Base-by-base conservation (phyloP, 2,113 vertebrate genomes). In the Petroica traversi region DNA sequence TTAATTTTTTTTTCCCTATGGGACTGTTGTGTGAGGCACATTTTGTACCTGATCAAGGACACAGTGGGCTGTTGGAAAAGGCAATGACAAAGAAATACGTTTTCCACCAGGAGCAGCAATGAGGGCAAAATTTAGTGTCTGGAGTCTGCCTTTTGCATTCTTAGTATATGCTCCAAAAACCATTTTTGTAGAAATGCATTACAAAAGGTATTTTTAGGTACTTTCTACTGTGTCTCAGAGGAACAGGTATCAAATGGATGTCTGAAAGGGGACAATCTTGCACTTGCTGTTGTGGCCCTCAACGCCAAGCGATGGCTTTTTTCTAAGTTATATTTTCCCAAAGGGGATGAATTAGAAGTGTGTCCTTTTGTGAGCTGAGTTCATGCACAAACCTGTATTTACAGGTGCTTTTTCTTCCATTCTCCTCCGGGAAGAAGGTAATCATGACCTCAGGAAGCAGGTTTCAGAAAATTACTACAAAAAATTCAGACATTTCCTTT, bases 231-330 rank as follows among this genome's bases (percentile, higher is more conserved):
- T 52, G 16, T 72, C 11, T 73, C 59, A 66, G 48, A 54, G 38
- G 55, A 89, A 66, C 4, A 19, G 24, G 46, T 58, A 59, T 13
- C 20, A 41, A 64, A 36, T 5, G 7, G 31, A 17, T 38, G 7
- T 77, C 55, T 75, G n/a, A 16, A 76, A 85, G 2, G 3, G 9
- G n/a, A 81, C 14, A 66, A 57, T n/a, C 34, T 55, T 25, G 15
- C 0, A 0, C 4, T 3, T 67, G 52, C 36, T 51, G 5, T 6
- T 61, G 9, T 8, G 24, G 25, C 8, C 12, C 25, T 73, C n/a
- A 63, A 58, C 84, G 29, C 15, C 34, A 51, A 43, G 24, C 54
- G 14, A 41, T 12, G 12, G 5, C 17, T 59, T 51, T 28, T 45
- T 1, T 19, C 26, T 18, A 36, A 29, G 3, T 5, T 46, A 22